These are phyloP conservation scores for Mesorhabditis belari DNA, from an alignment of 2,888 invertebrate genomes.

Conservation along the genomic window DNA sequence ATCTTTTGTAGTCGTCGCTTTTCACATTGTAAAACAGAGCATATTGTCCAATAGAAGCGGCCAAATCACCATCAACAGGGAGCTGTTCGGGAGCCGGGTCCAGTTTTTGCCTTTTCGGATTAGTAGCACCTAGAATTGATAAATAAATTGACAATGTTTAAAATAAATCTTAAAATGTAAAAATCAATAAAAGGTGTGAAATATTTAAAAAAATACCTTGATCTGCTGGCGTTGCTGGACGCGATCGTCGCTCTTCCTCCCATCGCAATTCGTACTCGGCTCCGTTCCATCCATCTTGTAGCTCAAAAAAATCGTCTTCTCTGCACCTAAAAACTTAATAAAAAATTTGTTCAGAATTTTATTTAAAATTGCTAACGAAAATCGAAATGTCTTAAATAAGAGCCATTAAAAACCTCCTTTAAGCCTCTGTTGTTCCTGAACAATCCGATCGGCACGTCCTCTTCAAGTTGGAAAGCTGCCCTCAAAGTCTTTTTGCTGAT, in stretches of 20 bases:
- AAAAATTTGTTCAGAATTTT: slow-evolving; percentile 21
- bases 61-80: slow-evolving; percentile 11
- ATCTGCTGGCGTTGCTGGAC: slow-evolving; percentile 8
- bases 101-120: slow-evolving; percentile 13
- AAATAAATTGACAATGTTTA: slow-evolving; percentile 13
- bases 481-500: slow-evolving; percentile 12
- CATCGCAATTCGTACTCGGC: slow-evolving; percentile 18
- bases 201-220: slow-evolving; percentile 11
- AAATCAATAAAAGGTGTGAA: slow-evolving; percentile 11
- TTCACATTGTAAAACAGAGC: slow-evolving; percentile 10
- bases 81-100: slow-evolving; percentile 5
- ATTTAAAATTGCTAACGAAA: slow-evolving; percentile 22
- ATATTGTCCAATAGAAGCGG: slow-evolving; percentile 9
- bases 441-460: slow-evolving; percentile 16
- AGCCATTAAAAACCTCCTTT: slow-evolving; percentile 15
- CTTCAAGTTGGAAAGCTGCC: slow-evolving; percentile 15
- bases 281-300: slow-evolving; percentile 16
- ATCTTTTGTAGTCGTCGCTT: slow-evolving; percentile 12
- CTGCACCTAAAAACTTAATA: slow-evolving; percentile 13
- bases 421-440: slow-evolving; percentile 13
- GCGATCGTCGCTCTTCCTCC: slow-evolving; percentile 15
- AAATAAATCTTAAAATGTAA: slow-evolving; percentile 15
- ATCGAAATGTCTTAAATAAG: slow-evolving; percentile 16
- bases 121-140: slow-evolving; percentile 17
- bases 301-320: slow-evolving; percentile 11